phyloP scores from a whole-genome alignment of 2,888 invertebrate genomes.

The Agrochola circellaris region DNA sequence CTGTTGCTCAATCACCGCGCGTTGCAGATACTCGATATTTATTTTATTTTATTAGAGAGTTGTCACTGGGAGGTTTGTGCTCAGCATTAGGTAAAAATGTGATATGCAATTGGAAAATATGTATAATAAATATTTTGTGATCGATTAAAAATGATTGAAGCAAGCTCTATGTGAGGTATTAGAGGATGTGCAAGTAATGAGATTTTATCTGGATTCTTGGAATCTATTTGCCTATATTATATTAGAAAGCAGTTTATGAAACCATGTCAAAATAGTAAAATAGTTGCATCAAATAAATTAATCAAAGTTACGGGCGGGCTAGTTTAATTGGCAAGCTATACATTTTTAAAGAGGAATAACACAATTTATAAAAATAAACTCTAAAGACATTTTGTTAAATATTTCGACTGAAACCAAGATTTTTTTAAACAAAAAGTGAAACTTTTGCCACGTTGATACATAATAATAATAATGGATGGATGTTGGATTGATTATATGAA shows the following conservation, averaged over 20 bases:
- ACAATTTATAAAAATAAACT: background rate
- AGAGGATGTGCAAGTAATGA: background rate
- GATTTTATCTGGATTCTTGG: background rate
- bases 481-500: too few relatives aligned
- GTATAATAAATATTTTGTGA: background rate
- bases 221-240: background rate
- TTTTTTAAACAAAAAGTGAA: too few relatives aligned
- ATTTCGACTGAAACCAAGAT: background rate
- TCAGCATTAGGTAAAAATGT: too few relatives aligned
- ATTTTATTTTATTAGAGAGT: background rate
- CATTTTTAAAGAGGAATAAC: too few relatives aligned
- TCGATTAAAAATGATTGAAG: background rate
- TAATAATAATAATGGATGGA: too few relatives aligned
- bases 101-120: background rate
- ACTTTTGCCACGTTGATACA: too few relatives aligned
- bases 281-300: background rate
- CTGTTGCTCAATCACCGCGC: background rate
- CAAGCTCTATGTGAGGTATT: background rate
- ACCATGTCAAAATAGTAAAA: background rate
- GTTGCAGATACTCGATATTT: background rate
- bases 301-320: background rate
- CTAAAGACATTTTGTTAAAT: background rate
- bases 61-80: background rate
- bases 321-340: background rate
- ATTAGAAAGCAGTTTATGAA: background rate